Conservation (phyloP, 2,113 vertebrate species). For the Aphyosemion australe region DNA sequence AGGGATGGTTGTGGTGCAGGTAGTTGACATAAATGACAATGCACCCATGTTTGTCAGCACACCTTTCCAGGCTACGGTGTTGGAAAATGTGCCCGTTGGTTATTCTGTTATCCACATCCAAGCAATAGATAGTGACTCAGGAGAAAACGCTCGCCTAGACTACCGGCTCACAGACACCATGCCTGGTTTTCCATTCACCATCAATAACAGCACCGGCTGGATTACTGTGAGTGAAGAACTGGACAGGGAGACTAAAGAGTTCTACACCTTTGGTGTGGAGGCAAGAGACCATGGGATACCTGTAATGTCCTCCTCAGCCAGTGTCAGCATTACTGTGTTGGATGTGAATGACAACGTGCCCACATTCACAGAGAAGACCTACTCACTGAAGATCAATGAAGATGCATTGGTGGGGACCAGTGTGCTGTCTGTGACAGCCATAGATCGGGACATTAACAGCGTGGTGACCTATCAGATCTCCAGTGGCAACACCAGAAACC, state of each 20-base stretch:
- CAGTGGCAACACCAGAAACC: conserved; percentile 95
- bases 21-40: conserved; percentile 95
- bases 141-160: conserved; percentile 89
- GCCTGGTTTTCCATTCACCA: conserved; percentile 86
- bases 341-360: conserved; percentile 96
- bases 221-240: conserved; percentile 87
- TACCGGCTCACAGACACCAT: conserved; percentile 85
- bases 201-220: conserved; percentile 97
- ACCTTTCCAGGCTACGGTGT: conserved; percentile 92
- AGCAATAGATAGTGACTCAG: conserved; percentile 91
- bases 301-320: conserved; percentile 91
- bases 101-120: conserved; percentile 95
- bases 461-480: conserved; percentile 97
- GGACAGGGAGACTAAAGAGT: conserved; percentile 90
- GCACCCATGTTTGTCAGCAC: conserved; percentile 97
- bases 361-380: conserved; percentile 88
- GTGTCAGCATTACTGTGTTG: conserved; percentile 90
- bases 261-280: conserved; percentile 92
- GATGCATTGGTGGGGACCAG: conserved; percentile 92
- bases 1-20: conserved; percentile 91
- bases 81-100: conserved; percentile 90
- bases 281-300: conserved; percentile 90
- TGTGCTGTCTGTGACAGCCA: conserved; percentile 88
- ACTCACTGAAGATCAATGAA: conserved; percentile 92
- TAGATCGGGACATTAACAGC: conserved; percentile 92